Conservation (phyloP, 2,797 vertebrate species). For the Myotis findleyi region DNA sequence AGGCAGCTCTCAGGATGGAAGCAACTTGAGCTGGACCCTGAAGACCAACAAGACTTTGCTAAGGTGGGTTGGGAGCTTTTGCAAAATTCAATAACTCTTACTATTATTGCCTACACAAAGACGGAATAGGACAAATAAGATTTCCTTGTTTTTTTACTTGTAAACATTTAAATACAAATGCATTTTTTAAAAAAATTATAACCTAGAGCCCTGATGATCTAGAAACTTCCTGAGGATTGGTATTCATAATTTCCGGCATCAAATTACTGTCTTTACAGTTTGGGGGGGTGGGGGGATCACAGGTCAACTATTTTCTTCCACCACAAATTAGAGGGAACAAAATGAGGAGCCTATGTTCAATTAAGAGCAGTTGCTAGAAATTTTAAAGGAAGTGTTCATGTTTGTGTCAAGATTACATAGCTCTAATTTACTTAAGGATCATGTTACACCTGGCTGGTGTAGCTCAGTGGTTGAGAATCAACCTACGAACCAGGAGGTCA, state of each 20-base stretch:
- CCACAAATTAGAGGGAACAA: not conserved
- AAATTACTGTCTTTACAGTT: not conserved
- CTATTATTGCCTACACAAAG: not conserved
- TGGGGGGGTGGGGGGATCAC: not conserved
- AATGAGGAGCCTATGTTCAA: not conserved
- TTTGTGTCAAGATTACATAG: not conserved
- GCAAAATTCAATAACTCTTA: not conserved
- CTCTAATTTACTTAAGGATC: slow-evolving; percentile 15
- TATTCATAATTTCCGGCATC: not conserved
- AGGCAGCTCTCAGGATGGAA: not conserved
- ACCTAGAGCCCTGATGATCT: not conserved
- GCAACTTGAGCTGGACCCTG: not conserved
- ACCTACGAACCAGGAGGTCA: too few relatives aligned
- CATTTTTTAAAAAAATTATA: not conserved
- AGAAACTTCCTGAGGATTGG: not conserved
- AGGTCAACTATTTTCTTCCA: slow-evolving; percentile 7
- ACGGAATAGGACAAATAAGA: not conserved
- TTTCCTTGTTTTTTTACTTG: not conserved
- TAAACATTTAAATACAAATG: not conserved
- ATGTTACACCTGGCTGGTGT: not conserved
- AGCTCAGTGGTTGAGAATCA: too few relatives aligned
- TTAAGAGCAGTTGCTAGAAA: slow-evolving; percentile 19
- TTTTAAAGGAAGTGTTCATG: not conserved
- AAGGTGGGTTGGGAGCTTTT: not conserved
- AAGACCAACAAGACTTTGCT: not conserved